A percentile compares a stretch with the other conserved stretches of the same genome.
These are phyloP conservation scores for Myotis myotis DNA, from an alignment of 2,797 vertebrate genomes.

Conservation along the genomic window DNA sequence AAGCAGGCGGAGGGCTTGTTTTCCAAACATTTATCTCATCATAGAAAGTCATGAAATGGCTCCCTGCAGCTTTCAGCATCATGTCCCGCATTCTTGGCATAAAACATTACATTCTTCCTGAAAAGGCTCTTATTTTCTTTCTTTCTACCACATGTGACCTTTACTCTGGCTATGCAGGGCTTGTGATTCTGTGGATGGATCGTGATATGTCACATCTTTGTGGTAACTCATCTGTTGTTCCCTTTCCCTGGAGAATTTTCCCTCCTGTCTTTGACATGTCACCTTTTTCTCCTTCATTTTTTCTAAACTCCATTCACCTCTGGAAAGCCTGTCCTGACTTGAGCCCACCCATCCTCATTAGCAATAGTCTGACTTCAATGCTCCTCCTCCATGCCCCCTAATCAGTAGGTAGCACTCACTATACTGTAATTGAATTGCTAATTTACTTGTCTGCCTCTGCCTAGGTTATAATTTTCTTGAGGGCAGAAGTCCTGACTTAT, in stretches of 20 bases:
- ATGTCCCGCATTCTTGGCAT: neutral
- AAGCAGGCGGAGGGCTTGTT: neutral
- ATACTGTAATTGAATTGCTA: slow-evolving; percentile 7
- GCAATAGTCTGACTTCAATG: neutral
- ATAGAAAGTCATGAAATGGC: neutral
- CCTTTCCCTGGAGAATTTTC: neutral
- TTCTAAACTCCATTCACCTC: neutral
- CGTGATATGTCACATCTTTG: neutral
- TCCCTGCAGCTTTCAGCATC: neutral
- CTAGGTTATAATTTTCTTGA: slow-evolving; percentile 52
- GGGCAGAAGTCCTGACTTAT: slow-evolving; percentile 21
- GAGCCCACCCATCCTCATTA: slow-evolving; percentile 21
- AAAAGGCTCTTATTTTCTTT: neutral
- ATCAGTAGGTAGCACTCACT: neutral
- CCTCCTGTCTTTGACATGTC: neutral
- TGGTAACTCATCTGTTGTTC: neutral
- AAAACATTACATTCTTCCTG: neutral
- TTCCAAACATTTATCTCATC: neutral
- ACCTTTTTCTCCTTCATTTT: neutral
- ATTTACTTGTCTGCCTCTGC: neutral
- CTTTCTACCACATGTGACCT: neutral
- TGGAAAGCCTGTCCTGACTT: neutral
- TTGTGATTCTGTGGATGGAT: neutral
- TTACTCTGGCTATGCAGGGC: neutral
- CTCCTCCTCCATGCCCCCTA: neutral